phyloP scores from a whole-genome alignment of 2,888 invertebrate genomes.

The Dicyrtoma fusca region DNA sequence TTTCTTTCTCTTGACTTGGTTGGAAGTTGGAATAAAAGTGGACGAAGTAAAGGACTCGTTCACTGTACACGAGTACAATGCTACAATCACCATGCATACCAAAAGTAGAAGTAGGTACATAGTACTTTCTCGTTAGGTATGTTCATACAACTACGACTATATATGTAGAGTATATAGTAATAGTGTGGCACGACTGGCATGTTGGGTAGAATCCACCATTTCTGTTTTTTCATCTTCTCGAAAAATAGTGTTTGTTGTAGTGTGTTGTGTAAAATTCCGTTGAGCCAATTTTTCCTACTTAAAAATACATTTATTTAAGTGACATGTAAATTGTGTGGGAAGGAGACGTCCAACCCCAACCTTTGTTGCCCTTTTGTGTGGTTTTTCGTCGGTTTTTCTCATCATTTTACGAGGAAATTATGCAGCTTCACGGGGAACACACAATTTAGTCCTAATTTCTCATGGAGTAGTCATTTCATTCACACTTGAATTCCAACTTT shows the following conservation, averaged over 20 bases:
- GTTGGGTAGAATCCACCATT: background rate
- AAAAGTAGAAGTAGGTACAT: no score
- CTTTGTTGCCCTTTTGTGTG: slow-evolving; percentile 48
- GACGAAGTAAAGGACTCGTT: no score
- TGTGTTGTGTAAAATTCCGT: slow-evolving; percentile 26
- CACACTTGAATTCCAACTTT: slow-evolving; percentile 36
- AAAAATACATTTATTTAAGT: slow-evolving; percentile 48
- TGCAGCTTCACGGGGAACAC: slow-evolving; percentile 44
- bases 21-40: no score
- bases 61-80: no score
- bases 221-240: background rate
- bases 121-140: background rate
- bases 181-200: no score
- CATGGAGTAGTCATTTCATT: slow-evolving; percentile 37
- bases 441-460: slow-evolving; percentile 42
- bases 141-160: background rate
- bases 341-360: slow-evolving; percentile 38
- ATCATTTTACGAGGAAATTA: slow-evolving; percentile 46
- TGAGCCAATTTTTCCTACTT: slow-evolving; percentile 44
- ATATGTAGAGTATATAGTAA: background rate
- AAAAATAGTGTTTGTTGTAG: background rate
- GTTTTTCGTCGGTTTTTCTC: slow-evolving; percentile 45
- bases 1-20: no score
- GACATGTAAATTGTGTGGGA: slow-evolving; percentile 50
- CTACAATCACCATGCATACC: no score